Evolutionary conservation across 2,888 invertebrate species (phyloP), one percentile per base, ranked within the genome.

Genomic region (Maniola hyperantus): DNA sequence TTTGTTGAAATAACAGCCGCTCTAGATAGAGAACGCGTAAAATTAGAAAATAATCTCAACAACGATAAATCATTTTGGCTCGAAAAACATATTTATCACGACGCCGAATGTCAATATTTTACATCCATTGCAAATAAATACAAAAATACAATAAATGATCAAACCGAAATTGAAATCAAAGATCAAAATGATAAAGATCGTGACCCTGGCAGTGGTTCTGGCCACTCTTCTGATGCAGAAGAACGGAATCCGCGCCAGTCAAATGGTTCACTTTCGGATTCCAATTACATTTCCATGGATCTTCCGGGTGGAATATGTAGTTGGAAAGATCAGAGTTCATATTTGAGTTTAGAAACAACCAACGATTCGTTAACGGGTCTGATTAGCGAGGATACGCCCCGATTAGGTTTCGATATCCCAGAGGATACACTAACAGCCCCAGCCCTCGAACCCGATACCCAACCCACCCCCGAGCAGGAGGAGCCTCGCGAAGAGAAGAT

Each of bases 241-340:
- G 86, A 84, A 69, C 87, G 78, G 74, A 83, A 84, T 53, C 73
- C 82, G 34, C 72, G 64, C 44, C 73, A 69, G 26, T 72, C 75
- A 34, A 76, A 76, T 65, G 82, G 83, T 58, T 86, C 85, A 15
- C 85, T 88, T 44, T 87, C 80, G 66, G 88, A 91, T 77, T 95
- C 95, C 13, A 94, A 94, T 79, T 95, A 94, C 77, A 93, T 95
- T 76, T 94, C 95, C 59, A 95, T 96, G 79, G 95, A 96, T 85
- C 89, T 97, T 72, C 97, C 97, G 6, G 96, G 96, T 70, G 96
- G 96, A 65, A 94, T 97, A 76, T 96, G 96, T 83, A 95, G 96
- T 81, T 97, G 96, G 96, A 95, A 94, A 82, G 97, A 96, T 81
- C 94, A 96, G 81, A 96, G 96, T 81, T 96, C 97, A 60, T 96